Conservation (phyloP, 2,797 vertebrate species). For the Tamandua tetradactyla region DNA sequence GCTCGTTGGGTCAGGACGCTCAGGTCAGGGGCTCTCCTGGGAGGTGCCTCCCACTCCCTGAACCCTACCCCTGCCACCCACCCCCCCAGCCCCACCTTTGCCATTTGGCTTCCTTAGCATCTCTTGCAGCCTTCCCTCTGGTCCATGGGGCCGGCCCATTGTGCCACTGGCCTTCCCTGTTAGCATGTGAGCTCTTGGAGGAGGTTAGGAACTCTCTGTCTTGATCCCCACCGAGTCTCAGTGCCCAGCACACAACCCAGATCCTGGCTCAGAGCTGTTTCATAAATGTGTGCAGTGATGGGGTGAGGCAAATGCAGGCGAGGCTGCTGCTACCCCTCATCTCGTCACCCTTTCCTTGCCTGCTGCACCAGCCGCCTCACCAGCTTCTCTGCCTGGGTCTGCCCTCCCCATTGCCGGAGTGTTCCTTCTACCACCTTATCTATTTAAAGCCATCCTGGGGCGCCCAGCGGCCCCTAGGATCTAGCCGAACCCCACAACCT, state of each 20-base stretch:
- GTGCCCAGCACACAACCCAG: not conserved
- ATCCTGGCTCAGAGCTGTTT: not conserved
- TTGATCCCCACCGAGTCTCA: not conserved
- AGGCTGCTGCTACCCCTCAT: not conserved
- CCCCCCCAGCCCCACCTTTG: not conserved
- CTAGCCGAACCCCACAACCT: not conserved
- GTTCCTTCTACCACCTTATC: not conserved
- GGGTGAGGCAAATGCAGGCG: not conserved
- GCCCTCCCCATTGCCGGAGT: not conserved
- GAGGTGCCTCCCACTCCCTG: not conserved
- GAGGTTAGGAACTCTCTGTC: not conserved
- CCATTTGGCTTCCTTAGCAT: not conserved
- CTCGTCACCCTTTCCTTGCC: not conserved
- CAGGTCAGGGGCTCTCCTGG: slow-evolving; percentile 32
- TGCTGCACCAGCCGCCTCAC: not conserved
- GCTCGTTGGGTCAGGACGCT: not conserved
- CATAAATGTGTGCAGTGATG: not conserved
- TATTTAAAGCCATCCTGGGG: not conserved
- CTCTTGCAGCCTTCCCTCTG: not conserved
- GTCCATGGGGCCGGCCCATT: not conserved
- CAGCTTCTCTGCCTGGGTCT: not conserved
- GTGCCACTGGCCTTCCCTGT: not conserved
- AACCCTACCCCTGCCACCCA: too few species aligned
- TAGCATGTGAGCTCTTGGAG: not conserved
- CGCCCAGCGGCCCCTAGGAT: not conserved